phyloP scores from a whole-genome alignment of 2,113 vertebrate species.

The Grammomys surdaster region DNA sequence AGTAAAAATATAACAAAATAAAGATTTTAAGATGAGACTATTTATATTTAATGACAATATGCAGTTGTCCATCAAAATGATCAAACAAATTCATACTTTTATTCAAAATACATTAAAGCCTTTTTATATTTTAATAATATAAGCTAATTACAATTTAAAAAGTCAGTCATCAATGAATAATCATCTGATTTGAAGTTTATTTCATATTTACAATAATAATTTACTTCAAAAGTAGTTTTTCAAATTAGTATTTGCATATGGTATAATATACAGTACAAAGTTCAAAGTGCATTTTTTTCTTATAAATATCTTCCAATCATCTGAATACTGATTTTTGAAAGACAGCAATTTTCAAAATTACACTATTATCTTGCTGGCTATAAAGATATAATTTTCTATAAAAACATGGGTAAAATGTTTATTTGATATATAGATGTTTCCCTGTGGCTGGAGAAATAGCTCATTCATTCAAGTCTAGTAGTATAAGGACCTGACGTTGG shows the following conservation, averaged over 20 bases:
- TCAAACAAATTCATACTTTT: background rate
- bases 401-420: background rate
- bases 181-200: background rate
- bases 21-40: background rate
- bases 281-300: background rate
- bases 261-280: background rate
- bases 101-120: background rate
- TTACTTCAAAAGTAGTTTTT: background rate
- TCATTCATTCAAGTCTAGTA: background rate
- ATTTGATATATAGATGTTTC: background rate
- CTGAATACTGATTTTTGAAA: background rate
- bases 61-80: background rate
- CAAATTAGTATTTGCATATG: constrained; percentile 9
- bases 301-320: background rate
- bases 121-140: background rate
- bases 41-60: background rate
- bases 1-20: background rate
- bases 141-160: background rate
- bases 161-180: background rate
- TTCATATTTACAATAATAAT: background rate
- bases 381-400: background rate
- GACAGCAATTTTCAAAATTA: background rate
- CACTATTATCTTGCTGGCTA: background rate
- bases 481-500: background rate
- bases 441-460: accelerated